phyloP scores from a whole-genome alignment of 2,888 invertebrate genomes.

The Lysandra bellargus region DNA sequence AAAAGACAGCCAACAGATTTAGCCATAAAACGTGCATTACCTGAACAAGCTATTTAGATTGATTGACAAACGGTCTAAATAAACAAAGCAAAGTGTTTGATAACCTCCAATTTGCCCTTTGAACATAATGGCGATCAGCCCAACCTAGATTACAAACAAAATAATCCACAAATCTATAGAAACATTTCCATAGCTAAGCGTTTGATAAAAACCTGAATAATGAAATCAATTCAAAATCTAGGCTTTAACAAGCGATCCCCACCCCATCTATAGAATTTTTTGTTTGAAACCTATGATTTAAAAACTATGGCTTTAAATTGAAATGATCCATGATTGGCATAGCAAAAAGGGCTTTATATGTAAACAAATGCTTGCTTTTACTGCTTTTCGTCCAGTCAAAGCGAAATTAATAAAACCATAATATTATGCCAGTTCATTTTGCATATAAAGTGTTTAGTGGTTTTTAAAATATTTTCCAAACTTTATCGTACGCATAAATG shows the following conservation, averaged over 20 bases:
- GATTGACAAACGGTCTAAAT: neutral
- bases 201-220: neutral
- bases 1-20: neutral
- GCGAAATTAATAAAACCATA: neutral
- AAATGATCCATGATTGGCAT: neutral
- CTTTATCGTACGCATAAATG: neutral
- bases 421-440: neutral
- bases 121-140: neutral
- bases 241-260: neutral
- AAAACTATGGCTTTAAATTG: neutral
- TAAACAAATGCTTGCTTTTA: neutral
- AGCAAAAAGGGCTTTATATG: neutral
- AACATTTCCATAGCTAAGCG: neutral
- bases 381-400: neutral
- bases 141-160: neutral
- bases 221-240: neutral
- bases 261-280: neutral
- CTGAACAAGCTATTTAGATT: neutral
- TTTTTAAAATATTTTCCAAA: neutral
- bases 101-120: neutral
- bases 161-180: neutral
- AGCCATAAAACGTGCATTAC: neutral
- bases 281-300: neutral
- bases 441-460: neutral
- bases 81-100: neutral